Conservation (phyloP, 1,140 invertebrate species). For the Oryctes rhinoceros region DNA sequence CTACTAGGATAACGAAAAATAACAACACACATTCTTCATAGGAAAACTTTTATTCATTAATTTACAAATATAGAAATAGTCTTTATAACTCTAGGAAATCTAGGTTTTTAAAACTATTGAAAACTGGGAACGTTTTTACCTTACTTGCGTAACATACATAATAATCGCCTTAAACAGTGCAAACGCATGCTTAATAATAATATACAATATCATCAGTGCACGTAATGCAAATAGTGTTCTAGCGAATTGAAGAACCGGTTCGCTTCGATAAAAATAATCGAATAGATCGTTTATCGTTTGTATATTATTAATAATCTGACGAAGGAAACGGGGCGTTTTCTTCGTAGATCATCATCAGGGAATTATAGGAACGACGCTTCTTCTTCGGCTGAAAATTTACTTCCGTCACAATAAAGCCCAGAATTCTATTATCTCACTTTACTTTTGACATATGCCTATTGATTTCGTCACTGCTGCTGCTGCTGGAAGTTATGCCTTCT, state of each 20-base stretch:
- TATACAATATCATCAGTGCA: not conserved
- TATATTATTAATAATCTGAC: slow-evolving; percentile 50
- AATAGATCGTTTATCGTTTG: not conserved
- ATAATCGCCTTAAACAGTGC: not conserved
- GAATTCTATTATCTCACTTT: slow-evolving; percentile 39
- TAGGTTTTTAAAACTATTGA: not conserved
- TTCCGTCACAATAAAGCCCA: not conserved
- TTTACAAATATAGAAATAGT: slow-evolving; percentile 18
- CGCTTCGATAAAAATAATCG: not conserved
- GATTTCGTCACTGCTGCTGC: slow-evolving; percentile 66
- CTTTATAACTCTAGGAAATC: not conserved
- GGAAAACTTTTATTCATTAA: not conserved
- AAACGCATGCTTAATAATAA: not conserved
- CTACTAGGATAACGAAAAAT: not conserved
- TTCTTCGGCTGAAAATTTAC: slow-evolving; percentile 53
- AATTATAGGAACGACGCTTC: slow-evolving; percentile 64
- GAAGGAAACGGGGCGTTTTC: slow-evolving; percentile 69
- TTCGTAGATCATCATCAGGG: slow-evolving; percentile 70
- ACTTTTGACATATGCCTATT: slow-evolving; percentile 51
- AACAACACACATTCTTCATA: not conserved
- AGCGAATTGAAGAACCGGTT: not conserved
- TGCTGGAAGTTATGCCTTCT: slow-evolving; percentile 70
- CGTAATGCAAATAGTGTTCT: not conserved
- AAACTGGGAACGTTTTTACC: not conserved
- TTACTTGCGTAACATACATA: not conserved